Base-by-base conservation (phyloP, 2,797 vertebrate genomes). In the Apogon talboti region DNA sequence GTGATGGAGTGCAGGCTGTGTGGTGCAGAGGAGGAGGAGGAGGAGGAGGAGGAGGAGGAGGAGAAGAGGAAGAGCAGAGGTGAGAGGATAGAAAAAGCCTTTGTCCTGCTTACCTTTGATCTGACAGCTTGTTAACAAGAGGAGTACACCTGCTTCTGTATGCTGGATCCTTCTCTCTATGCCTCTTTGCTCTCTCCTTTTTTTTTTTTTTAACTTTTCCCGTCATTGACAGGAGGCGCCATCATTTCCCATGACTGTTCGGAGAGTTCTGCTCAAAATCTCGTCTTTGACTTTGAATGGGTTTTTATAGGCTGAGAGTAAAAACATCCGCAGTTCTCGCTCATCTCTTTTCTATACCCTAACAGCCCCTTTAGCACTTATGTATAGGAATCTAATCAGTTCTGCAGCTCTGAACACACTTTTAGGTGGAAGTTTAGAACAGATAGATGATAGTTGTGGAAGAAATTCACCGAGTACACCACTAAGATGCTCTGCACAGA, bases 41-140 rank as follows among this genome's bases (percentile, higher is more conserved):
- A 21, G 47, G 30, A 59, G 57, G 30, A 40, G 66, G 49, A 16
- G 59, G 50, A 43, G 3, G 33, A 10, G 18, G 30, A 21, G 47
- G 30, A 59, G 57, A 56, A 28, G 30, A 40, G 66, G 49, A 16
- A 63, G 50, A 43, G 67, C 28, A 61, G 59, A 46, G 44, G 43
- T 49, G 70, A 63, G 45, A 18, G 33, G 38, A 44, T 59, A 33
- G 48, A 74, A 64, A 63, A 41, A 63, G 56, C 53, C 46, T 70
- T 57, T 72, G 63, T 65, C 73, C 71, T 65, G 51, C 48, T 69
- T 66, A 62, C 57, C 79, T 87, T 83, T 88, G 83, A 87, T 88
- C 74, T 84, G 70, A 75, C 70, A 83, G 74, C 82, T 86, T 81
- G 75, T 86, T 88, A 85, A 76, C 57, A 40, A 62, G 44, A 55